Percentiles rank a stretch among this genome's conserved stretches.
These are phyloP conservation scores for Scopus umbretta DNA, from an alignment of 2,113 vertebrate species.

Conservation along the genomic window DNA sequence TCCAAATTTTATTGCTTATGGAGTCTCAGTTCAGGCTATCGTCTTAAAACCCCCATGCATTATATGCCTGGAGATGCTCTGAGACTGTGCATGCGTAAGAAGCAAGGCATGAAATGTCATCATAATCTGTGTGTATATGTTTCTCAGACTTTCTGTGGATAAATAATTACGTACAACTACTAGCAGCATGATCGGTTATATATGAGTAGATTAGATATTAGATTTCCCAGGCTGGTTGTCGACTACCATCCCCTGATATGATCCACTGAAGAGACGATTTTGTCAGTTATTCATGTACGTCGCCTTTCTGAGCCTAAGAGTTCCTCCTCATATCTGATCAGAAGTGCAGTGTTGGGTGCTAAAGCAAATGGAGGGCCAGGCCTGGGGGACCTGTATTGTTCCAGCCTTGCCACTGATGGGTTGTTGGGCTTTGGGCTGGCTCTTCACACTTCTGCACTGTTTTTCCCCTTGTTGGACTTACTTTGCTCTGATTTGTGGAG, in stretches of 20 bases:
- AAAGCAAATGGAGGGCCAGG: neutral
- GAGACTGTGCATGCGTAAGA: neutral
- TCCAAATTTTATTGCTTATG: conserved; percentile 12
- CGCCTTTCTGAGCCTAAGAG: neutral
- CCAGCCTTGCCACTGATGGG: neutral
- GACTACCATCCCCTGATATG: neutral
- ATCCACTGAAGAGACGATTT: neutral
- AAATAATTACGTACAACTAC: neutral
- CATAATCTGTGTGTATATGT: neutral
- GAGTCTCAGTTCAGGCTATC: conserved; percentile 2
- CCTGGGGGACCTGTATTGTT: neutral
- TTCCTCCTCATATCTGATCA: neutral
- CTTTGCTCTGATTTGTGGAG: neutral
- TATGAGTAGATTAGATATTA: neutral
- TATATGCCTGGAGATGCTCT: neutral
- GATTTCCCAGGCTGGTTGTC: neutral
- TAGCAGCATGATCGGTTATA: neutral
- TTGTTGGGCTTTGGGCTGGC: neutral
- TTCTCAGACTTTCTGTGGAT: neutral
- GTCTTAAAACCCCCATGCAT: neutral
- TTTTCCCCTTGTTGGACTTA: neutral
- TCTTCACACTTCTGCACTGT: neutral
- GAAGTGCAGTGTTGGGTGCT: neutral
- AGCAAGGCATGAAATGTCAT: neutral
- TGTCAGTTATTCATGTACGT: neutral